Conservation (phyloP, 2,797 vertebrate species). For the Jordanella pulchra region DNA sequence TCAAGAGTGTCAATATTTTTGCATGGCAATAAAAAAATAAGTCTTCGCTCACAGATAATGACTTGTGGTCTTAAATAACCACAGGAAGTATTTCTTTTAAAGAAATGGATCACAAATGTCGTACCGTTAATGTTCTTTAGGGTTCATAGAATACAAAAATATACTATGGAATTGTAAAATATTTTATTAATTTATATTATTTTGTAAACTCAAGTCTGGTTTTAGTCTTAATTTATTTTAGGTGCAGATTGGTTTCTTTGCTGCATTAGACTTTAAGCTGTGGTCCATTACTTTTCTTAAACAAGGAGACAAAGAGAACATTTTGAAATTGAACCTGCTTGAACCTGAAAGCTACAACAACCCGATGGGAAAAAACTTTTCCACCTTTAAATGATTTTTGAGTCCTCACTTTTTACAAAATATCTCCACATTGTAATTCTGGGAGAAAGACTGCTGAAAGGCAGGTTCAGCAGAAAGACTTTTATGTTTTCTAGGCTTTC, state of each 20-base stretch:
- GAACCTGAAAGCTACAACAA: no score
- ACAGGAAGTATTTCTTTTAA: neutral
- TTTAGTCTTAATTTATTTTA: neutral
- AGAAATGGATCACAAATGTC: neutral
- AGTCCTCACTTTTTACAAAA: no score
- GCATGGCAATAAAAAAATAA: neutral
- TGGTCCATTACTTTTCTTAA: no score
- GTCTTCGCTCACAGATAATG: neutral
- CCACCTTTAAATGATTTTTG: no score
- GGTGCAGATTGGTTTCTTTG: neutral
- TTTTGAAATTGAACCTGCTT: no score
- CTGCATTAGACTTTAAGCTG: neutral
- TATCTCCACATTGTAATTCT: no score
- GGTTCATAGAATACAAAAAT: neutral
- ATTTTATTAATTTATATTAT: neutral
- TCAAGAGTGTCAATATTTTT: neutral
- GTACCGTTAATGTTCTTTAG: neutral
- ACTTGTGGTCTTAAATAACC: neutral
- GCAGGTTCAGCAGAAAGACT: no score
- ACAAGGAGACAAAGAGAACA: no score
- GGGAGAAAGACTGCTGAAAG: no score
- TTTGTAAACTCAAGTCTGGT: neutral
- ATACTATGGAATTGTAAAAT: neutral
- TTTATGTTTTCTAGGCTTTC: no score
- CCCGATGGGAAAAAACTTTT: no score